These are phyloP conservation scores for Tokudaia muenninki DNA, from an alignment of 2,797 vertebrate species.

Conservation along the genomic window DNA sequence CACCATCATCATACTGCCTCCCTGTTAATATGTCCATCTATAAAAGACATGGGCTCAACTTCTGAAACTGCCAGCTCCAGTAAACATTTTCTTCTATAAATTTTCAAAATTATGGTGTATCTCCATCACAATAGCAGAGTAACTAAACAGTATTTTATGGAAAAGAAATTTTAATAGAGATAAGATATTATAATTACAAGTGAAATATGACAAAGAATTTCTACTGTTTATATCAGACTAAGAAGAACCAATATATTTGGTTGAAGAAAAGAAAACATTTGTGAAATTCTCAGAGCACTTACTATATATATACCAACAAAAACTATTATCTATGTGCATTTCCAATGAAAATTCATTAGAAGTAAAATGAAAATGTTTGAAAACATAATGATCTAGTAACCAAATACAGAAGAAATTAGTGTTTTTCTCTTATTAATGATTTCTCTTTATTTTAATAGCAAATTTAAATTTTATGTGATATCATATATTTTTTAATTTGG, in stretches of 20 bases:
- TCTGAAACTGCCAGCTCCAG: neutral
- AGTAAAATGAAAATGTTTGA: neutral
- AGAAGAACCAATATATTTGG: neutral
- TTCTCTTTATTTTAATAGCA: too few species aligned
- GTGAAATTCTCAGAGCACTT: neutral
- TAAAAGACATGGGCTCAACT: neutral
- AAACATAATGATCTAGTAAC: neutral
- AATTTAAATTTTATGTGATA: too few species aligned
- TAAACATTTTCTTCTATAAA: neutral
- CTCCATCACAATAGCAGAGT: neutral
- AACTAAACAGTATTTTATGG: neutral
- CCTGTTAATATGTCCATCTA: neutral
- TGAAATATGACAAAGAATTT: neutral
- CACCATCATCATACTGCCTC: neutral
- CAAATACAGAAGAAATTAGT: neutral
- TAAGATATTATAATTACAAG: too few species aligned
- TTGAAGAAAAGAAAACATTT: neutral
- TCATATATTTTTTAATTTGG: too few species aligned
- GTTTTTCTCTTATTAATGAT: neutral
- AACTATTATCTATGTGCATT: neutral
- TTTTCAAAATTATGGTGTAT: neutral
- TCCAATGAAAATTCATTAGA: neutral
- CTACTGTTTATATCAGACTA: neutral
- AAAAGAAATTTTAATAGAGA: neutral
- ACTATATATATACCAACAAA: neutral